These are phyloP conservation scores for Papilio protenor DNA, from an alignment of 2,888 invertebrate species.

Conservation along the genomic window DNA sequence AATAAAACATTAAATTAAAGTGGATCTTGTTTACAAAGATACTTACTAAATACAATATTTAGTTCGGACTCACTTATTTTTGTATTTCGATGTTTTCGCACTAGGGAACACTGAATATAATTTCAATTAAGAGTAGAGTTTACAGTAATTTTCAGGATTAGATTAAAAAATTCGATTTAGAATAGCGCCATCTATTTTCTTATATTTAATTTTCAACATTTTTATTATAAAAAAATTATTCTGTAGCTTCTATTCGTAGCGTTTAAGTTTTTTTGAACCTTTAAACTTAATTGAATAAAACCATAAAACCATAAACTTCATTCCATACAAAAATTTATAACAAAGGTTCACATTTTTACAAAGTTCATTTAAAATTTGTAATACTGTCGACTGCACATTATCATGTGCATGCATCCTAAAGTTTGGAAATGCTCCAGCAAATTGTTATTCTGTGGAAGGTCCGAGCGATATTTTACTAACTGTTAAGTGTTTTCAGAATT, in stretches of 20 bases:
- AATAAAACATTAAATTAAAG: slow-evolving; percentile 9
- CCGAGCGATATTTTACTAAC: slow-evolving; percentile 27
- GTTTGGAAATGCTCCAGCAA: slow-evolving; percentile 19
- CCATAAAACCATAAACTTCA: too few species aligned
- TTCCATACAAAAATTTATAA: not conserved
- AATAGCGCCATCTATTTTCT: not conserved
- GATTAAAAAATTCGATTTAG: not conserved
- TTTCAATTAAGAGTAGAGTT: not conserved
- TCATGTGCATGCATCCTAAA: not conserved
- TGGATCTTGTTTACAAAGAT: not conserved
- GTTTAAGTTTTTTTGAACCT: not conserved
- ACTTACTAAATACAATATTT: not conserved
- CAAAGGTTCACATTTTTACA: not conserved
- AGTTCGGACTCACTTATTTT: not conserved
- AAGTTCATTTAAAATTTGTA: not conserved
- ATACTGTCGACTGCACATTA: slow-evolving; percentile 1
- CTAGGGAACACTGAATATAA: not conserved
- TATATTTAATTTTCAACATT: not conserved
- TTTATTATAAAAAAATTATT: too few species aligned
- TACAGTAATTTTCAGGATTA: not conserved
- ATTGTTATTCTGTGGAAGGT: slow-evolving; percentile 18
- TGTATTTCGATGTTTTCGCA: not conserved
- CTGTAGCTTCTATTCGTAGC: too few species aligned
- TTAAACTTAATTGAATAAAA: not conserved
- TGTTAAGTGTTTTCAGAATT: slow-evolving; percentile 26